Evolutionary conservation across 2,888 invertebrate species (phyloP).

Genomic region (Mamestra brassicae): DNA sequence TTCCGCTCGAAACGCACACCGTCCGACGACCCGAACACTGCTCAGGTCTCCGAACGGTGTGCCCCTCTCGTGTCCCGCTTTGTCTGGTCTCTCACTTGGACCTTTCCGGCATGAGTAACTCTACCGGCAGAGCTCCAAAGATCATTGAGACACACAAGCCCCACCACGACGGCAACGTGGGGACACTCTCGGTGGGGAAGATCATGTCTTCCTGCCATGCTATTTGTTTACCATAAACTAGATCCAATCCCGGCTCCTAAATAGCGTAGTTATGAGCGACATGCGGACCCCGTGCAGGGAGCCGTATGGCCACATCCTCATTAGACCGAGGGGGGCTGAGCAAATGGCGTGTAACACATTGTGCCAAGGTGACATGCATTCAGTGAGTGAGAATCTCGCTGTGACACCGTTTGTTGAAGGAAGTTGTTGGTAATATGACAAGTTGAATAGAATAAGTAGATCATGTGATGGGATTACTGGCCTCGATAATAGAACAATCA

Average conservation of each 20-base stretch:
- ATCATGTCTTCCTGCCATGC: no score
- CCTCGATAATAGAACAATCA: not conserved
- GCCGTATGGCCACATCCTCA: slow-evolving; percentile 84
- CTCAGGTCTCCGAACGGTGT: no score
- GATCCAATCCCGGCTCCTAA: slow-evolving; percentile 65
- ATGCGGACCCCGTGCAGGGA: slow-evolving; percentile 68
- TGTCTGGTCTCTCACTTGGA: no score
- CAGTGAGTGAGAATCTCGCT: slow-evolving; percentile 53
- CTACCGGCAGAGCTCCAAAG: no score
- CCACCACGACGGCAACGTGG: no score
- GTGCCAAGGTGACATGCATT: slow-evolving; percentile 78
- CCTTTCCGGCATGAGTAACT: no score
- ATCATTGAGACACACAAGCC: no score
- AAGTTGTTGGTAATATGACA: slow-evolving; percentile 16
- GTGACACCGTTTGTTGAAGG: slow-evolving; percentile 42
- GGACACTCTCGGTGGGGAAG: no score
- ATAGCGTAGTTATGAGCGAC: slow-evolving; percentile 75
- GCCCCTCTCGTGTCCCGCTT: no score
- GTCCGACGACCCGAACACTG: no score
- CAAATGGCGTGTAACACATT: slow-evolving; percentile 83
- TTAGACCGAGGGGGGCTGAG: slow-evolving; percentile 75
- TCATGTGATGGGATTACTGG: not conserved
- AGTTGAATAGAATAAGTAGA: not conserved
- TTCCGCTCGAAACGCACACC: no score
- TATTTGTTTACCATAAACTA: slow-evolving; percentile 65